Conservation (phyloP, 2,797 vertebrate genomes). For the Sebastes hubbsi region DNA sequence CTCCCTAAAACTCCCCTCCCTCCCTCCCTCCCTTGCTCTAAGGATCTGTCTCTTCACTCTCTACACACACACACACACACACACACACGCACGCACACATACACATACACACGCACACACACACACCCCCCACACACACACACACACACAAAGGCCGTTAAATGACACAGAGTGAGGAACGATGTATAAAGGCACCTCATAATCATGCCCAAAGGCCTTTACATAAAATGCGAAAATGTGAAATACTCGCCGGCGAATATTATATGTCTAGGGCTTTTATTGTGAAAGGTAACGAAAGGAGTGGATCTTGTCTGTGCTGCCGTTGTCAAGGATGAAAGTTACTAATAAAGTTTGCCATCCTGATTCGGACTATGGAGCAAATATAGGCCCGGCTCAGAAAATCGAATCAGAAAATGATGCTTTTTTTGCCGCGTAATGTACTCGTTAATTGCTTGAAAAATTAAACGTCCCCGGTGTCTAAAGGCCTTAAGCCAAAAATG, state of each 20-base stretch:
- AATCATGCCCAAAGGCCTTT: too few species aligned
- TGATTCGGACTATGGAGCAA: too few species aligned
- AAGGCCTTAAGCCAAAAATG: too few species aligned
- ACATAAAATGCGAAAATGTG: not conserved
- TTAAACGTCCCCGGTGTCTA: too few species aligned
- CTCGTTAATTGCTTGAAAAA: too few species aligned
- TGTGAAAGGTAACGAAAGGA: not conserved
- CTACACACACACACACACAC: slow-evolving; percentile 24
- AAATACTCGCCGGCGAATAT: not conserved
- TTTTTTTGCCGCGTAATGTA: not conserved
- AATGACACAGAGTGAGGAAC: too few species aligned
- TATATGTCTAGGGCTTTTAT: not conserved
- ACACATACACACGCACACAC: not conserved
- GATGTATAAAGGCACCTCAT: too few species aligned
- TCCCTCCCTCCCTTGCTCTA: not conserved
- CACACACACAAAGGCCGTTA: not conserved
- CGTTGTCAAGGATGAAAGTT: not conserved
- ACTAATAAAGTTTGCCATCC: not conserved
- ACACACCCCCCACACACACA: slow-evolving; percentile 16
- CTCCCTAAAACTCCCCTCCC: not conserved
- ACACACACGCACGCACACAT: too few species aligned
- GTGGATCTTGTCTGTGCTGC: not conserved
- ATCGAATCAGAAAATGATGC: not conserved
- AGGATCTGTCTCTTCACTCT: slow-evolving; percentile 57
- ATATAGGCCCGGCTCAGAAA: not conserved